Evolutionary conservation across 2,797 vertebrate species (phyloP).

Genomic region (Chaunax sp.): DNA sequence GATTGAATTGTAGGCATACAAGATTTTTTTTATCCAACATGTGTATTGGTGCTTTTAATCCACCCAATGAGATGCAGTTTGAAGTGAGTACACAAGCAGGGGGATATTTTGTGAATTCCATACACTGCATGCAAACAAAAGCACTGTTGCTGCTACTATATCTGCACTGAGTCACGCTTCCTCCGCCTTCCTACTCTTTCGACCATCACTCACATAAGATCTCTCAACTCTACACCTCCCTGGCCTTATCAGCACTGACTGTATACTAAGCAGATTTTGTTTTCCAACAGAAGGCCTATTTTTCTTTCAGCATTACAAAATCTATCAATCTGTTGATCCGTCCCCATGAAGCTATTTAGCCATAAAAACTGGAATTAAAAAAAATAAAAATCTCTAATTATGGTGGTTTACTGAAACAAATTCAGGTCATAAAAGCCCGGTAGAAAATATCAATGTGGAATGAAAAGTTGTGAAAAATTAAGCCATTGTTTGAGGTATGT

Average conservation of each 20-base stretch:
- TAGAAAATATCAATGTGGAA: too few relatives aligned
- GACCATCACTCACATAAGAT: conserved; percentile 63
- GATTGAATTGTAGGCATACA: conserved; percentile 14
- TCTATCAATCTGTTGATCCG: conserved; percentile 13
- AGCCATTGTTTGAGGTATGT: background rate
- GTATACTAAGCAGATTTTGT: conserved; percentile 53
- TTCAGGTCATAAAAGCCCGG: background rate
- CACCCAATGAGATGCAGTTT: conserved; percentile 23
- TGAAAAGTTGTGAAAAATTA: background rate
- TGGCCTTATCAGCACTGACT: conserved; percentile 47
- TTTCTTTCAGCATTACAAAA: conserved; percentile 20
- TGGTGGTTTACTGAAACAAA: background rate
- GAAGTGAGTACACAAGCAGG: conserved; percentile 14
- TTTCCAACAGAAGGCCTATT: conserved; percentile 40
- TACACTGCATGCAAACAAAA: conserved; percentile 18
- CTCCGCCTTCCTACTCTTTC: conserved; percentile 26
- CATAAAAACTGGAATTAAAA: too few relatives aligned
- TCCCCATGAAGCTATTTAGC: background rate
- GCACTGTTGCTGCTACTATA: conserved; percentile 11
- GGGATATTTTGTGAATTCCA: conserved; percentile 14
- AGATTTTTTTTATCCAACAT: background rate
- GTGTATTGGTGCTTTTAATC: conserved; percentile 18
- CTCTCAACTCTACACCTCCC: conserved; percentile 39
- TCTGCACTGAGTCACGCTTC: conserved; percentile 59
- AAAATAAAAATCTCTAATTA: conserved; percentile 9